Conservation (phyloP, 2,113 vertebrate species). For the Chaetodon auriga region DNA sequence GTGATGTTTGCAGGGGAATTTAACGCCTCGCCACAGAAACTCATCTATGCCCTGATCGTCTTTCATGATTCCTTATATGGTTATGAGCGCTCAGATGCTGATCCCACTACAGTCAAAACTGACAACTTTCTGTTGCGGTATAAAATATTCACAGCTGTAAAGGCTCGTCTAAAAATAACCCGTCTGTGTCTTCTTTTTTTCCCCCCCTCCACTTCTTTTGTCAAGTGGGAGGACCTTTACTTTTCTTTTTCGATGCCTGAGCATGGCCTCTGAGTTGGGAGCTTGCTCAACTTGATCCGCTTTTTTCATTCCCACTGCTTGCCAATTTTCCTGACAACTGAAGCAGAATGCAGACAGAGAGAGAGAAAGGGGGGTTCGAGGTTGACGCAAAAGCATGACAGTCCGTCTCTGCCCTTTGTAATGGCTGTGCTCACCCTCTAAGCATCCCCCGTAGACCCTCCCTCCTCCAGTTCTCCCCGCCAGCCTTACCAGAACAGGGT, state of each 20-base stretch:
- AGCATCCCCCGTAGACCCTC: conserved; percentile 20
- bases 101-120: conserved; percentile 10
- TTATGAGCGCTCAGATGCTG: not conserved
- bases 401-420: conserved; percentile 72
- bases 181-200: conserved; percentile 18
- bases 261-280: conserved; percentile 65
- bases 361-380: conserved; percentile 47
- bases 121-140: conserved; percentile 30
- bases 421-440: conserved; percentile 59
- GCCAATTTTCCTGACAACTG: conserved; percentile 84
- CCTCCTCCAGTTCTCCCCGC: not conserved
- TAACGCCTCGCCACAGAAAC: conserved; percentile 33
- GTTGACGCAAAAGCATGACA: conserved; percentile 69
- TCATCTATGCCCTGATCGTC: conserved; percentile 23
- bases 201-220: conserved; percentile 57
- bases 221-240: conserved; percentile 71
- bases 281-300: conserved; percentile 77
- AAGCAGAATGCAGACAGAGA: conserved; percentile 77
- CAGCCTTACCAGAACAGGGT: conserved; percentile 72
- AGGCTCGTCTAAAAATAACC: conserved; percentile 75
- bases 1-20: conserved; percentile 28
- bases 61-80: conserved; percentile 43
- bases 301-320: conserved; percentile 70
- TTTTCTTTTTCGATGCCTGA: conserved; percentile 50
- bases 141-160: conserved; percentile 63